Conservation (phyloP, 2,888 invertebrate species). For the Plagodis dolabraria region DNA sequence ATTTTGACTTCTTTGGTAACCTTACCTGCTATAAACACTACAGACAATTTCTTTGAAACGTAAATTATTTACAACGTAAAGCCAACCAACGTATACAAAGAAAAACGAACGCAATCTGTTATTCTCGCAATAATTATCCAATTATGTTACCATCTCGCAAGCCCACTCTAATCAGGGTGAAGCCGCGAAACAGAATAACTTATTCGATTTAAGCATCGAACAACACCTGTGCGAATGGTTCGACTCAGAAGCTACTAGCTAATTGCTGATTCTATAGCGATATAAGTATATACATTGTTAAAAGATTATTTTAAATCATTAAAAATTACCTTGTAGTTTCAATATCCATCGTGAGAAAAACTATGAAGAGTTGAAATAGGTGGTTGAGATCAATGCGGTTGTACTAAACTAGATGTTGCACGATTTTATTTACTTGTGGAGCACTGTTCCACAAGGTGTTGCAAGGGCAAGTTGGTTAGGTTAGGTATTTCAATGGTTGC, state of each 20-base stretch:
- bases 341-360: no score
- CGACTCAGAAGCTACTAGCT: conserved; percentile 6
- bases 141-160: conserved; percentile 62
- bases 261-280: background rate
- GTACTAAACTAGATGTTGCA: no score
- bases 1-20: no score
- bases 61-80: conserved; percentile 19
- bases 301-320: no score
- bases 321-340: no score
- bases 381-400: no score
- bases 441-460: no score
- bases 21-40: background rate
- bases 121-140: conserved; percentile 63
- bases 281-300: no score
- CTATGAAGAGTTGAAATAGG: no score
- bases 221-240: conserved; percentile 8
- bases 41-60: conserved; percentile 14
- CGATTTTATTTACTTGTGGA: no score
- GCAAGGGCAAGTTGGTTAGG: no score
- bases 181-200: conserved; percentile 75
- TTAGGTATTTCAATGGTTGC: no score
- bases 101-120: conserved; percentile 53
- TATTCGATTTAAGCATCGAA: conserved; percentile 58
- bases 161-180: conserved; percentile 60
- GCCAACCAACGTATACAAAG: conserved; percentile 23